Evolutionary conservation across 1,140 invertebrate species (phyloP), one percentile per base, ranked within the genome.

Genomic region (Maniola jurtina): DNA sequence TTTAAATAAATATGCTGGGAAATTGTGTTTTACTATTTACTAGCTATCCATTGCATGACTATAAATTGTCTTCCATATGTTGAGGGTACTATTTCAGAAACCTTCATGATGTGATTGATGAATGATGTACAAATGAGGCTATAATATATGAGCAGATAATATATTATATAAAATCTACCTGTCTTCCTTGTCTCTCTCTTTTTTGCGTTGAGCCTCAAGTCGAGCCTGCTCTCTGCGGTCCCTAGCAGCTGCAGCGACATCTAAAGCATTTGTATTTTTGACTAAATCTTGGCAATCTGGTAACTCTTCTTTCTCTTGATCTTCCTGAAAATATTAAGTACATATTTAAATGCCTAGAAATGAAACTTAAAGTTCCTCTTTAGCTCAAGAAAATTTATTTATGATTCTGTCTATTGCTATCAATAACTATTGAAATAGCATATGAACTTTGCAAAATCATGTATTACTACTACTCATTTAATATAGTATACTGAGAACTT

Each of bases 151-250:
- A n/a, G n/a, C n/a, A n/a, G n/a, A n/a, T n/a, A n/a, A n/a, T n/a
- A n/a, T n/a, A n/a, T n/a, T n/a, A 57, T 34, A 36, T 34, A 16
- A 47, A 48, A 50, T 52, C n/a, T 73, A 96, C 95, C 96, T 93
- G 80, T 97, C 96, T 76, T 97, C 96, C 89, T 96, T 96, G 74
- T 97, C 96, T 79, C 96, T 96, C 76, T 97, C 96, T 77, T 96
- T 97, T 72, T 97, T 97, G 70, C 94, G 94, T 66, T 95, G 94
- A 75, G 95, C 95, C 33, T 97, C 96, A 13, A 93, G 79, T 74
- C 95, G 94, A 4, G 95, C 94, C 77, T 94, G 94, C 78, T 97
- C 96, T 47, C 96, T 91, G 67, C 95, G 94, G 73, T 96, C 95
- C 76, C 93, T 93, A 66, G 96, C 95, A 52, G 95, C 93, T 52